Conservation (phyloP, 2,797 vertebrate genomes). For the Neosilurus hyrtlii region DNA sequence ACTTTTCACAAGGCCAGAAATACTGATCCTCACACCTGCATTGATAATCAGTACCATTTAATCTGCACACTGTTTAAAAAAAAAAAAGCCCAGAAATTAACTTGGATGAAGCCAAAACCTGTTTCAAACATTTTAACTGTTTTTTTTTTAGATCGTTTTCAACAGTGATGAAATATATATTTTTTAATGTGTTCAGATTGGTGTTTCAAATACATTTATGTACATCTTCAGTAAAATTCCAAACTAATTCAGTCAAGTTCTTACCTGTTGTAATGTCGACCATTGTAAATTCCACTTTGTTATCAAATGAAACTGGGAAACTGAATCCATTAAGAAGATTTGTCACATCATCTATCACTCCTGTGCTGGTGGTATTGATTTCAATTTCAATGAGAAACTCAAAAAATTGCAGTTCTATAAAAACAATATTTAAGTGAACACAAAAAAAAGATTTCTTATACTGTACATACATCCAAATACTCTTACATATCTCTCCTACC, state of each 20-base stretch:
- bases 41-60: slow-evolving; percentile 4
- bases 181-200: too few relatives aligned
- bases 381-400: slow-evolving; percentile 19
- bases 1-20: slow-evolving; percentile 20
- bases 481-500: not conserved
- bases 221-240: not conserved
- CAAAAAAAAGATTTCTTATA: not conserved
- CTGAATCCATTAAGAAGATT: not conserved
- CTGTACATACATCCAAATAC: not conserved
- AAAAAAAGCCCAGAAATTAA: not conserved
- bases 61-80: slow-evolving; percentile 8
- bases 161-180: not conserved
- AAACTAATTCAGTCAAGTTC: not conserved
- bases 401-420: not conserved
- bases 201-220: not conserved
- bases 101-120: not conserved
- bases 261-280: slow-evolving; percentile 30
- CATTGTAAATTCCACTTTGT: not conserved
- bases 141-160: not conserved
- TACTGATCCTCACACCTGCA: slow-evolving; percentile 19
- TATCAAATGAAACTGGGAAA: not conserved
- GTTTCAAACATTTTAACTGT: not conserved
- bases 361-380: not conserved
- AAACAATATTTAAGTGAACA: not conserved
- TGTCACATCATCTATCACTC: not conserved